Evolutionary conservation across 2,113 vertebrate species (phyloP), one percentile per base, ranked within the genome.

Genomic region (Myotis lucifugus): DNA sequence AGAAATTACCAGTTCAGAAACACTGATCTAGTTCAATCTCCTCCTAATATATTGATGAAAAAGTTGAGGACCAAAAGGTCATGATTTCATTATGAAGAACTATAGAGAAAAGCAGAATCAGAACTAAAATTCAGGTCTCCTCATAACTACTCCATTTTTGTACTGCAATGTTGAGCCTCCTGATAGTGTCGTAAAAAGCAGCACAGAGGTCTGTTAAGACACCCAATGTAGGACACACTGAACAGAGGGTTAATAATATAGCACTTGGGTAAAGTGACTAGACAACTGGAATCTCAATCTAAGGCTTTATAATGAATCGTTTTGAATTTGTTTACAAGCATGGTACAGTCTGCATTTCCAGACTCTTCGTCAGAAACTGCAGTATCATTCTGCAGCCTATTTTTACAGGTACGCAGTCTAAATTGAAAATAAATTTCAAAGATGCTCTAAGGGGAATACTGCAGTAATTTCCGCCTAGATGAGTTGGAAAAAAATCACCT

Each of bases 381-480:
- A 94, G 27, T 56, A 85, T 96, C 94, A 94, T 85, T 74, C 86
- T 91, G 91, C 89, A 83, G 64, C 86, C 88, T 92, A 83, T 66
- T 97, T 94, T 92, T 54, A 88, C 67, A 97, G 91, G 83, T 69
- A 83, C 0, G 0, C 73, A 83, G 56, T 86, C 84, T 86, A 96
- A 96, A 95, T 89, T 90, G 95, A 97, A 95, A 96, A 94, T 83
- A 94, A 94, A 94, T 86, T 96, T 87, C 64, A 48, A 86, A 95
- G 83, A 32, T 56, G 54, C 86, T 83, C 88, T 82, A 92, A 88
- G 78, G 77, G 52, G 21, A 88, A 94, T 37, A 88, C 91, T 94
- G 91, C 88, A 94, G 95, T 88, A 85, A 96, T 96, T 95, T 96
- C 93, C 93, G 82, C 61, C 85, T 85, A 92, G 91, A 94, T 91